Base-by-base conservation (phyloP, 2,888 invertebrate species). In the Leptinotarsa haldemani region DNA sequence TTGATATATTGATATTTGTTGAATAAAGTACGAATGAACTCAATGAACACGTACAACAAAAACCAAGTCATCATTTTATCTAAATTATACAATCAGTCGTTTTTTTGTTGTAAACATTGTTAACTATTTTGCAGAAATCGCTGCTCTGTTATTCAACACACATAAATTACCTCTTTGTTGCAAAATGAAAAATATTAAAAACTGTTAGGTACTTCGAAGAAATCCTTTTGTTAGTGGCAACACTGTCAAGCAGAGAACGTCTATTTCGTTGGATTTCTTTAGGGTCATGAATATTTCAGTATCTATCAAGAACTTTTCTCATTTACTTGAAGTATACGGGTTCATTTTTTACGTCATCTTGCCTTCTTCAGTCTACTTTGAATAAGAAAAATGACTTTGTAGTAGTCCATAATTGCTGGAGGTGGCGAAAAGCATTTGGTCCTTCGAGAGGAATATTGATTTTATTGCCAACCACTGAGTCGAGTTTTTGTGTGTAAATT, bases 231-330 rank as follows among this genome's bases (percentile, higher is more conserved):
- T 2, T 30, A 68, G 20, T 22, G 46, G 40, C 56, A 68, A 47
- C 53, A 18, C 4, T 46, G 40, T 56, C 46, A 16, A 22, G 12
- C 16, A 22, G 12, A 46, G 4, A 30, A 22, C 40, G 58, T 56
- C 15, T 22, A 46, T 56, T 40, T 20, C 56, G 56, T 47, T 56
- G 69, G 82, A 83, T 83, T 81, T 81, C 78, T 81, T 78, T 76
- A 81, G 74, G 78, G 80, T 79, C 83, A 84, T 84, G 84, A 84
- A 84, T 84, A 84, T 84, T 84, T 84, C 82, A 84, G 82, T 78
- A 80, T 80, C 83, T 84, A 83, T 83, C 83, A 82, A 80, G 82
- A 81, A 81, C 77, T 82, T 80, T 82, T 83, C 84, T 82, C 83
- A 83, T 84, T 83, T 84, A 82, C 82, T 83, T 82, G 81, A 83